Percentiles rank a stretch among this genome's conserved stretches.
Evolutionary conservation across 2,888 invertebrate genomes (phyloP).

Genomic region (Brachyptera putata): DNA sequence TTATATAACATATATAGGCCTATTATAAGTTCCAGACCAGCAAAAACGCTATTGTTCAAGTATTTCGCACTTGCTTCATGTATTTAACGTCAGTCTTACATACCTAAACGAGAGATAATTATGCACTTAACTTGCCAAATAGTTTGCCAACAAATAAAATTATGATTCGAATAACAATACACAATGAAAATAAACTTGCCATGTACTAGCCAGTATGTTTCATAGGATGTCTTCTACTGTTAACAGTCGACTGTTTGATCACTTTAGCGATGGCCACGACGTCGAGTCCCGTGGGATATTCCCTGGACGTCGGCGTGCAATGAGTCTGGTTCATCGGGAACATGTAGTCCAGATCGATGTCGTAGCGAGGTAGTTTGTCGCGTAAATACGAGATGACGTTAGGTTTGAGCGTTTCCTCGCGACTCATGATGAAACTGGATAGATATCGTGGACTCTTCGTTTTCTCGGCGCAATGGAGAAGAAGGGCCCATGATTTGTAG

Average conservation of each 20-base stretch:
- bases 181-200: no score
- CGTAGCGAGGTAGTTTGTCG: constrained; percentile 71
- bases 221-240: not conserved
- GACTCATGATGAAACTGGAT: constrained; percentile 76
- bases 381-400: constrained; percentile 68
- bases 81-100: no score
- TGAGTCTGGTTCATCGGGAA: constrained; percentile 74
- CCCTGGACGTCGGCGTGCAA: constrained; percentile 44
- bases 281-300: constrained; percentile 7
- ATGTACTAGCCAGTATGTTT: no score
- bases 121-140: no score
- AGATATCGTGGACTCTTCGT: constrained; percentile 71
- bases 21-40: no score
- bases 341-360: constrained; percentile 80
- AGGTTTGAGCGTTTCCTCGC: constrained; percentile 54
- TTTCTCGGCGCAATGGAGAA: constrained; percentile 85
- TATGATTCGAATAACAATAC: no score
- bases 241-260: not conserved
- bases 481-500: constrained; percentile 74
- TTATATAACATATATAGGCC: no score
- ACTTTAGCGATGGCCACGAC: not conserved
- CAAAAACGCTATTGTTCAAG: no score
- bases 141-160: no score
- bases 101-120: no score
- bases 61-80: no score